phyloP scores from a whole-genome alignment of 2,113 vertebrate genomes.

The Speoplatyrhinus poulsoni region DNA sequence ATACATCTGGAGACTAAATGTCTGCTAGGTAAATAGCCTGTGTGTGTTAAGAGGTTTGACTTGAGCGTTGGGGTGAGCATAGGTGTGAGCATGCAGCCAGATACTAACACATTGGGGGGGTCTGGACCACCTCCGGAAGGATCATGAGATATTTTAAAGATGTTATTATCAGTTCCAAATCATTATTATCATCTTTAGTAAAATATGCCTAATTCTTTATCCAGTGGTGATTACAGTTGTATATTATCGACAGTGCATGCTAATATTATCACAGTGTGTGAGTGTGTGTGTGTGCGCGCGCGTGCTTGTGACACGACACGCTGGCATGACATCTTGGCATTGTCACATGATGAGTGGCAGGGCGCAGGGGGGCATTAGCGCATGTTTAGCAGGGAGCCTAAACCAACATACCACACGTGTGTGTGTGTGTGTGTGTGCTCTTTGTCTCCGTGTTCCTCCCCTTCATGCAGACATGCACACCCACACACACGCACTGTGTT shows the following conservation, averaged over 20 bases:
- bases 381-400: slow-evolving; percentile 32
- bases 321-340: neutral
- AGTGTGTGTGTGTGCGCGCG: neutral
- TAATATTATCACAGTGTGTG: neutral
- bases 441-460: slow-evolving; percentile 43
- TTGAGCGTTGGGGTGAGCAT: slow-evolving; percentile 21
- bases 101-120: neutral
- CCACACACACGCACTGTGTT: slow-evolving; percentile 35
- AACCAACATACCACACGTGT: slow-evolving; percentile 58
- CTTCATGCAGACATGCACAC: slow-evolving; percentile 6
- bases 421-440: slow-evolving; percentile 55
- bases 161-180: too few relatives aligned
- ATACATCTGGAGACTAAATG: slow-evolving; percentile 61
- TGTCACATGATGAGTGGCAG: slow-evolving; percentile 41
- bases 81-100: neutral
- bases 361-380: slow-evolving; percentile 28
- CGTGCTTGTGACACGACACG: neutral
- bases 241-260: neutral
- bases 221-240: neutral
- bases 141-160: too few relatives aligned
- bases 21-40: slow-evolving; percentile 29
- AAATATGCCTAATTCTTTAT: too few relatives aligned
- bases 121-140: too few relatives aligned
- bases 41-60: slow-evolving; percentile 22
- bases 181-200: too few relatives aligned